These are phyloP conservation scores for Dipus sagitta DNA, from an alignment of 2,797 vertebrate species.

Conservation along the genomic window DNA sequence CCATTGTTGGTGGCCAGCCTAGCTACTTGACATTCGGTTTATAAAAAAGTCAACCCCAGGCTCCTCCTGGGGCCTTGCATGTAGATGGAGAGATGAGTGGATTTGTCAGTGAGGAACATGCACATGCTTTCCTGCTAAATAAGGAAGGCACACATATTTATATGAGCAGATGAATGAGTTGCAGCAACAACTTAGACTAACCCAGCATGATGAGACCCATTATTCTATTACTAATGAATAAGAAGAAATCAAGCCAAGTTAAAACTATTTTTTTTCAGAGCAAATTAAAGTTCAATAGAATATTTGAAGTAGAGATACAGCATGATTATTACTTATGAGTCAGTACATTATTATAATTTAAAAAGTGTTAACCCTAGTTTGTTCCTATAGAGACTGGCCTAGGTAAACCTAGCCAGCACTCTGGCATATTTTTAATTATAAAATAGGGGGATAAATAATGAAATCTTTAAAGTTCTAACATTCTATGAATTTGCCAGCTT, in stretches of 20 bases:
- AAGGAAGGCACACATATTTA: neutral
- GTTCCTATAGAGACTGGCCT: neutral
- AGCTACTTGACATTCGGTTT: too few relatives aligned
- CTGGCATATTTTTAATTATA: conserved; percentile 16
- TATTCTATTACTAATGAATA: neutral
- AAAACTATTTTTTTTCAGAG: neutral
- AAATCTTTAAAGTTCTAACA: neutral
- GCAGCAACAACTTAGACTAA: neutral
- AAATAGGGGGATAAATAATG: conserved; percentile 35
- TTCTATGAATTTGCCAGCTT: neutral
- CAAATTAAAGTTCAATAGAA: neutral
- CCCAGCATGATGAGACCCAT: neutral
- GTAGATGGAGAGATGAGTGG: neutral
- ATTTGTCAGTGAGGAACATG: neutral
- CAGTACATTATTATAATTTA: conserved; percentile 20
- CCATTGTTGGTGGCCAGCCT: too few relatives aligned
- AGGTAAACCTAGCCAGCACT: neutral
- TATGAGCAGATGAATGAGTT: neutral
- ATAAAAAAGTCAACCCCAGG: neutral
- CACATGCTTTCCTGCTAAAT: neutral
- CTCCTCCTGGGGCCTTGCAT: too few relatives aligned
- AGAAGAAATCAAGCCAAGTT: neutral
- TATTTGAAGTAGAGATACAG: neutral
- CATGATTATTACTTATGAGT: neutral
- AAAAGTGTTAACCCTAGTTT: neutral